Base-by-base conservation (phyloP, 2,113 vertebrate genomes). In the Polypterus bichir region DNA sequence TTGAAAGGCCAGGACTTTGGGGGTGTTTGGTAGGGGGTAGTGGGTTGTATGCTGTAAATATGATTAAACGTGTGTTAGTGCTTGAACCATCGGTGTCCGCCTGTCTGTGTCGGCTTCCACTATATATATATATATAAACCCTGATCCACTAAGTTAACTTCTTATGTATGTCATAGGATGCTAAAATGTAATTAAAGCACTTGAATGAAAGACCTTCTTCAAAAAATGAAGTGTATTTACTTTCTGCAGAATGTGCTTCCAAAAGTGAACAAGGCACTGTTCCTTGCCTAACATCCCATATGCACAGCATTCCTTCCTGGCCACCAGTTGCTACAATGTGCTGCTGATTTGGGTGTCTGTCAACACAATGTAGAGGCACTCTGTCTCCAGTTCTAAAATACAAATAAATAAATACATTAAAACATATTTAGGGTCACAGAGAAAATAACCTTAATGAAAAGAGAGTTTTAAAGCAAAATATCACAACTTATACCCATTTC, bases 271-370 rank as follows among this genome's bases (percentile, higher is more conserved):
- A 89, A 8, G 94, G 96, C 65, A 89, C 76, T 56, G 68, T 87
- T 61, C 89, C 89, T 68, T 94, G 92, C 72, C 96, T 84, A 59
- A 97, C 90, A 57, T 98, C 96, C 96, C 96, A 99, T 67, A 99
- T 88, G 67, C 90, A 94, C 64, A 99, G 76, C 91, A 96, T 95
- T 61, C 96, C 96, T 54, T 98, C 93, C 78, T 97, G 94, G 61
- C 96, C 92, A 5, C 96, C 96, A 0, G 91, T 92, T 55, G 92
- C 94, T 68, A 98, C 94, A 57, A 98, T 89, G 66, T 99, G 94
- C 77, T 97, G 94, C 64, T 99, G 94, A 78, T 88, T 94, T 1
- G 96, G 96, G 77, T 99, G 94, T 76, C 90, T 88, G 68, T 93
- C 93, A 60, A 98, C 89, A 60, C 96, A 99, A 78, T 98, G 91